Evolutionary conservation across 2,113 vertebrate species (phyloP), one percentile per base, ranked within the genome.

Genomic region (Arvicanthis niloticus): DNA sequence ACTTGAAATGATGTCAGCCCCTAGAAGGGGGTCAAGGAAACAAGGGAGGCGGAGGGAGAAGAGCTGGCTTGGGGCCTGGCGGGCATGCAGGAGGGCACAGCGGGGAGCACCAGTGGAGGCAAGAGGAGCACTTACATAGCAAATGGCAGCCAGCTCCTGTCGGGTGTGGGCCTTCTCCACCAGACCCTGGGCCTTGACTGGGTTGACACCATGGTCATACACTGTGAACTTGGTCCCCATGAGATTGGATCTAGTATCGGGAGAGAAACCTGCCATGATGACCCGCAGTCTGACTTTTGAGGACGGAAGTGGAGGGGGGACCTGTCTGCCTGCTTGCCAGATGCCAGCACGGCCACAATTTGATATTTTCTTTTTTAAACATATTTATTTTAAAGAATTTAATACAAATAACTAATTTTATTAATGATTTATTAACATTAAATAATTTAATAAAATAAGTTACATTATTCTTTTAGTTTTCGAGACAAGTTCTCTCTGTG

Each of bases 171-270:
- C 98, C 95, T 99, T 99, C 67, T 99, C 99, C 94, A 99, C 97
- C 81, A 99, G 98, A 72, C 99, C 98, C 37, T 98, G 98, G 95
- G 98, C 99, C 98, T 99, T 99, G 94, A 98, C 53, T 7, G 99
- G 99, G 95, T 99, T 99, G 89, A 99, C 98, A 42, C 99, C 99
- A 6, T 98, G 99, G 97, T 99, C 99, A 58, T 99, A 99, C 67
- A 99, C 99, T 0, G 99, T 99, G 98, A 99, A 99, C 98, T 99
- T 99, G 68, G 99, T 99, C 89, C 99, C 99, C 99, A 99, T 99
- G 87, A 99, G 99, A 98, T 99, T 99, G 94, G 99, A 99, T 98
- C 99, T 99, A 97, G 60, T 51, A 67, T 70, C 80, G 97, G 92
- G 56, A 97, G 77, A 97, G 29, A 97, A 53, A 95, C 84, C 80